Conservation (phyloP, 2,888 invertebrate genomes). For the Neocrepidodera transversa region DNA sequence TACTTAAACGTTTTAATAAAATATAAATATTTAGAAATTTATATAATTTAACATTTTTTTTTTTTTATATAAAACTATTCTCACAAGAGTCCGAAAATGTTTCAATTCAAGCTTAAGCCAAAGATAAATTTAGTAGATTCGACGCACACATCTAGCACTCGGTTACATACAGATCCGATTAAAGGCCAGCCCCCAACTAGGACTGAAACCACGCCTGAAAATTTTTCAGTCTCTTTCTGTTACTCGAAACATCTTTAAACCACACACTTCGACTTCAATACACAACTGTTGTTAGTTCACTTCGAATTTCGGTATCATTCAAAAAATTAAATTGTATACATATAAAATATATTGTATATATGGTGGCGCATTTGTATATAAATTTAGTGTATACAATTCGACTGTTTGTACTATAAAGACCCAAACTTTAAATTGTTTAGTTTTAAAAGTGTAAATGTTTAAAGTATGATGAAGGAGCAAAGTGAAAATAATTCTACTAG, state of each 20-base stretch:
- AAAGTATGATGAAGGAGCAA: slow-evolving; percentile 60
- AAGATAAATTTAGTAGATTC: slow-evolving; percentile 3
- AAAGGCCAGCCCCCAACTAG: background rate
- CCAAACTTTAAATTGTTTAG: slow-evolving; percentile 59
- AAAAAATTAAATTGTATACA: slow-evolving; percentile 43
- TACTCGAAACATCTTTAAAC: slow-evolving; percentile 12
- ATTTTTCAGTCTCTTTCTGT: slow-evolving; percentile 18
- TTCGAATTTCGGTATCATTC: slow-evolving; percentile 51
- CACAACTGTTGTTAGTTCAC: background rate
- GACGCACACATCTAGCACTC: slow-evolving; percentile 3
- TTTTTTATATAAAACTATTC: too few species aligned
- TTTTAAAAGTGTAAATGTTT: slow-evolving; percentile 58
- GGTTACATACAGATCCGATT: background rate
- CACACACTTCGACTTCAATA: slow-evolving; percentile 4
- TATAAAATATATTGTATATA: slow-evolving; percentile 17
- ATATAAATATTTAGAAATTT: too few species aligned
- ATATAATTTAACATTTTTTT: too few species aligned
- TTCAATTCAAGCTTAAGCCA: too few species aligned
- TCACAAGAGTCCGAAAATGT: too few species aligned
- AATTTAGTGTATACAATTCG: slow-evolving; percentile 57
- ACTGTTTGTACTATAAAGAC: slow-evolving; percentile 60
- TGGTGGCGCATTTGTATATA: slow-evolving; percentile 53
- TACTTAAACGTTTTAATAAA: too few species aligned
- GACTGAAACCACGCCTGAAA: slow-evolving; percentile 18
- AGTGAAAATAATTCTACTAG: slow-evolving; percentile 54